These are phyloP conservation scores for Oscheius sp. DNA, from an alignment of 2,888 invertebrate genomes.

Conservation along the genomic window DNA sequence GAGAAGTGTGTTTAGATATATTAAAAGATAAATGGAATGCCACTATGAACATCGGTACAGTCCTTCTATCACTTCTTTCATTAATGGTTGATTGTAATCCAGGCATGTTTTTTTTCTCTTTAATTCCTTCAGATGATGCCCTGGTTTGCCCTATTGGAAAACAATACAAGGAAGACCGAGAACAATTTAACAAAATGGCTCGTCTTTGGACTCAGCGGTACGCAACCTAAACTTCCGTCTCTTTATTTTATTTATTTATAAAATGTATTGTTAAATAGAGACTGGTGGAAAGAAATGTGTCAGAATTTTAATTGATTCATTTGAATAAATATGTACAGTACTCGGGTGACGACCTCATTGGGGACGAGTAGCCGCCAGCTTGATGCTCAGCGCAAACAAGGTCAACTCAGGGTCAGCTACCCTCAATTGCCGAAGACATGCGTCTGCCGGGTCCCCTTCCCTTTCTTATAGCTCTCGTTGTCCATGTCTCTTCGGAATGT, in stretches of 20 bases:
- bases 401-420: slow-evolving; percentile 18
- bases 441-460: neutral
- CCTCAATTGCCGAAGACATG: slow-evolving; percentile 14
- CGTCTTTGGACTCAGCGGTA: slow-evolving; percentile 98
- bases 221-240: slow-evolving; percentile 73
- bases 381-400: slow-evolving; percentile 25
- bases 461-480: neutral
- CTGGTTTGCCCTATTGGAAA: slow-evolving; percentile 96
- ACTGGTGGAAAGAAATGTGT: neutral
- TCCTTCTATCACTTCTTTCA: slow-evolving; percentile 94
- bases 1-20: slow-evolving; percentile 71
- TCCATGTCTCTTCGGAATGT: slow-evolving; percentile 28
- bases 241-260: neutral
- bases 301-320: too few relatives aligned
- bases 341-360: slow-evolving; percentile 13
- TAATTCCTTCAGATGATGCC: slow-evolving; percentile 79
- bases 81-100: slow-evolving; percentile 76
- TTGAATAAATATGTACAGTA: slow-evolving; percentile 1
- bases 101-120: slow-evolving; percentile 73
- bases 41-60: slow-evolving; percentile 96
- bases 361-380: slow-evolving; percentile 27
- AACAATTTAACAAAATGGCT: slow-evolving; percentile 74
- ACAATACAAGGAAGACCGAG: slow-evolving; percentile 94
- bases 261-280: too few relatives aligned
- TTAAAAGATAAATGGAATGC: slow-evolving; percentile 89